Evolutionary conservation across 2,113 vertebrate genomes (phyloP).

Genomic region (Carollia perspicillata): DNA sequence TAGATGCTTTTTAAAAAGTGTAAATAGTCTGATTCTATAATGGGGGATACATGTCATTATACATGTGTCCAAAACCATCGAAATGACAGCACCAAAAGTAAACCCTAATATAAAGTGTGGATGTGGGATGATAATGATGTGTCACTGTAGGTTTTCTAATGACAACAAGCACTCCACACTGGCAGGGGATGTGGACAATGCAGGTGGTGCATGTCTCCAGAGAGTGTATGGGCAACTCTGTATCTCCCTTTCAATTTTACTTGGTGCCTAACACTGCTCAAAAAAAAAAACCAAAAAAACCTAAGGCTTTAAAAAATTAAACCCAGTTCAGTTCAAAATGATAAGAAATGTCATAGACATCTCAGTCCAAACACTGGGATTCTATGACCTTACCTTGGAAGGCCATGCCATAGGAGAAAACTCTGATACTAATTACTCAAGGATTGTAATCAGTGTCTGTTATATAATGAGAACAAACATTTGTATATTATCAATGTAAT

Average conservation of each 20-base stretch:
- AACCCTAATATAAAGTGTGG: no score
- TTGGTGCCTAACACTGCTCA: neutral
- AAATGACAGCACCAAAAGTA: no score
- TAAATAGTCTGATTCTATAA: neutral
- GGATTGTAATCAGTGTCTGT: neutral
- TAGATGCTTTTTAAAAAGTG: neutral
- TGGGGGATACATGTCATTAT: no score
- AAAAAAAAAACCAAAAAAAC: neutral
- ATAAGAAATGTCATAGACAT: neutral
- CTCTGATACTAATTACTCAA: neutral
- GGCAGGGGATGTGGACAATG: neutral
- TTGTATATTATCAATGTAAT: neutral
- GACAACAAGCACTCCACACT: neutral
- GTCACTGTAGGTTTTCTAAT: no score
- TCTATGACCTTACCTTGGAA: neutral
- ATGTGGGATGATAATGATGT: no score
- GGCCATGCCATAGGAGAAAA: neutral
- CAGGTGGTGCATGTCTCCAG: neutral
- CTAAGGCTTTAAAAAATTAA: neutral
- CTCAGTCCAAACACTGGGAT: neutral
- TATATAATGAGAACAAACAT: neutral
- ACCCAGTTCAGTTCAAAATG: neutral
- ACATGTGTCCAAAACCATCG: no score
- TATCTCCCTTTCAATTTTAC: neutral
- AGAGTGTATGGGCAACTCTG: neutral